Base-by-base conservation (phyloP, 2,797 vertebrate species). In the Psittacula derbiana region DNA sequence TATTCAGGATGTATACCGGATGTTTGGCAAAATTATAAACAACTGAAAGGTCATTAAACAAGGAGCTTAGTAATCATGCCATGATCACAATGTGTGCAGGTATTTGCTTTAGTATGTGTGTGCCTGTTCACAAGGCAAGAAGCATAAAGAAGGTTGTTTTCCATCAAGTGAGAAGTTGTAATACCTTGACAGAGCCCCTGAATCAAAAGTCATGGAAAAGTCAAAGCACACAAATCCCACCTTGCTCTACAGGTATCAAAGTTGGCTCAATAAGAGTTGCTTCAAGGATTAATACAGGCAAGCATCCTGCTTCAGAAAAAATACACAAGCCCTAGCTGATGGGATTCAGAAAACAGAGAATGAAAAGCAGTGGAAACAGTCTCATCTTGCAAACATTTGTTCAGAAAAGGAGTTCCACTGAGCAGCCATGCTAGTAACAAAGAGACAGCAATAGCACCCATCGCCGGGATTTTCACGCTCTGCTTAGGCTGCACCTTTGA, bases 241-340 rank as follows among this genome's bases (percentile, higher is more conserved):
- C 46, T 79, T 52, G 16, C 10, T 74, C 21, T 33, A 24, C 6
- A 71, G 16, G 19, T 74, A 24, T 67, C 61, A 50, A 65, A 74
- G 25, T 12, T 44, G 40, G 7, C 8, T 71, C 47, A 78, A 53
- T 16, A 64, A 80, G 28, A 65, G 60, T 57, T 40, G 17, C 18
- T 50, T 16, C 38, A 36, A 64, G 64, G 79, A 82, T 70, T 71
- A 58, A n/a, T 65, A 80, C 40, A 82, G 84, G 36, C 0, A 0
- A 57, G 12, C 15, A 43, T 38, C 33, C 41, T 79, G 16, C 25
- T 73, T 65, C 62, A 43, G 43, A n/a, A 50, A 62, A 17, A 65
- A 10, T 40, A 33, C 1, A 1, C 0, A 5, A 58, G 6, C 11
- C 8, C 38, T 43, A 2, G 2, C 15, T 76, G 31, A 36, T 50